Evolutionary conservation across 2,113 vertebrate genomes (phyloP).

Genomic region (Budorcas taxicolor): DNA sequence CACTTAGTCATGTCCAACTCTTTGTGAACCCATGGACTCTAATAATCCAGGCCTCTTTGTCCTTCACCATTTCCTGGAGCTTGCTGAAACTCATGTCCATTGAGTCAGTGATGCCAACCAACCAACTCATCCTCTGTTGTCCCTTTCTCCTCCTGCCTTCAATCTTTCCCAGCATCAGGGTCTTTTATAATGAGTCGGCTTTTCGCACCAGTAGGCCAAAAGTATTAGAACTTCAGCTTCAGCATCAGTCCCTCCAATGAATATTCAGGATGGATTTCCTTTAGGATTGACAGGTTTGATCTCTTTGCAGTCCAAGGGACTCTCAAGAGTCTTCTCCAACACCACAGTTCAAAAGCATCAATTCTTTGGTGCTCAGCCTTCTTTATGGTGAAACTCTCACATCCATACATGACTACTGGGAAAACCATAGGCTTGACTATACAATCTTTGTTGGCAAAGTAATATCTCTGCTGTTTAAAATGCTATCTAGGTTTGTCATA

Average conservation of each 20-base stretch:
- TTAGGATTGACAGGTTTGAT: not conserved
- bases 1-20: not conserved
- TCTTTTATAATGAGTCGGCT: not conserved
- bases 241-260: not conserved
- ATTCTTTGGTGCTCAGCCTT: not conserved
- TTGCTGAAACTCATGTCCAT: not conserved
- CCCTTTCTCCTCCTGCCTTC: not conserved
- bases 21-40: not conserved
- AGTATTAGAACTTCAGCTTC: not conserved
- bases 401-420: not conserved
- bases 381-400: not conserved
- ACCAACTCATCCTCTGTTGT: not conserved
- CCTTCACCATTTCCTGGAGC: not conserved
- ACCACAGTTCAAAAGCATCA: not conserved
- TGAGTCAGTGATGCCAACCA: not conserved
- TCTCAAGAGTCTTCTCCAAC: not conserved
- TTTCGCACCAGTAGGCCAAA: not conserved
- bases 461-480: not conserved
- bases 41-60: not conserved
- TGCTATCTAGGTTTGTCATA: not conserved
- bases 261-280: not conserved
- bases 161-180: not conserved
- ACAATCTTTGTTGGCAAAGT: not conserved
- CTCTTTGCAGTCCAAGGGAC: not conserved
- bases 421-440: not conserved